Evolutionary conservation across 2,113 vertebrate genomes (phyloP), one percentile per base, ranked within the genome.

Genomic region (Callopanchax toddi): DNA sequence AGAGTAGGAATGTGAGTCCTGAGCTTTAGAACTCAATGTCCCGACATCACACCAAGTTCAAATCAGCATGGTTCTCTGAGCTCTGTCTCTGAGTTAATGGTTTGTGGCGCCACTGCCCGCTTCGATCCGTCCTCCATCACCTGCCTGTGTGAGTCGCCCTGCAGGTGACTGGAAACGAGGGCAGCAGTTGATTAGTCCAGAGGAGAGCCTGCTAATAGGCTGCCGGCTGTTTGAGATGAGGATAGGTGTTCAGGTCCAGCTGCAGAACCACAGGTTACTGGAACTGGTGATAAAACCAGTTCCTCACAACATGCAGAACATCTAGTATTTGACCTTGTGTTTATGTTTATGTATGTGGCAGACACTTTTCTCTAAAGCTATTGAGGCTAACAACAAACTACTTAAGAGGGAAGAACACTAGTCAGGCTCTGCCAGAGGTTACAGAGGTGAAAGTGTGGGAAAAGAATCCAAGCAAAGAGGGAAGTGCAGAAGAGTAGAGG

Each of bases 91-190:
- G 18, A 60, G 48, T 49, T 86, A 75, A 86, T 75, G 74, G 62
- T 48, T 62, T 65, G 56, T 74, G 81, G 69, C 76, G 39, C 67
- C 69, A 8, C 52, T 56, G 54, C 57, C 55, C 0, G 17, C 58
- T 66, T 53, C 61, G 55, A 69, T 83, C 73, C 54, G 56, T 82
- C 67, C 65, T 80, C 82, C 79, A 83, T 85, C 76, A 82, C 75
- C 64, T 20, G 44, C 60, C 17, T 40, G 51, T 67, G 63, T 21
- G 10, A 69, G 36, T 53, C 45, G 71, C 75, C 62, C 80, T 58
- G 67, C 74, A 69, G 81, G 83, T 39, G 63, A 54, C 74, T 64
- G 66, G 69, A 71, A 83, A 82, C 65, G 66, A 78, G 76, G 71
- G 66, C 66, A 72, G 82, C 74, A 57, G 76, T 80, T 32, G 71